phyloP scores from a whole-genome alignment of 2,888 invertebrate genomes.

The Panopea generosa region DNA sequence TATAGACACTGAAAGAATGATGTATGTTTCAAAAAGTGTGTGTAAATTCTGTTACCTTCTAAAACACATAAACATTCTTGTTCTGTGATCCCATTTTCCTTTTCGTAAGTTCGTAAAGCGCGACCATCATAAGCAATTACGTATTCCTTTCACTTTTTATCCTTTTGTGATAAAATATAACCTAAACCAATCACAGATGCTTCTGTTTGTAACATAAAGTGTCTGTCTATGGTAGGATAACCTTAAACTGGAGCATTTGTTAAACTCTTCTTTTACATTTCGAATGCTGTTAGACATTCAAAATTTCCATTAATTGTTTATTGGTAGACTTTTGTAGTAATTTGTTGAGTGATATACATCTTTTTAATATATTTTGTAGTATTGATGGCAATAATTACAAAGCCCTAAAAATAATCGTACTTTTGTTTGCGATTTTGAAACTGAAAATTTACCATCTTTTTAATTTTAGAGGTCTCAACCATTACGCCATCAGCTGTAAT shows the following conservation, averaged over 20 bases:
- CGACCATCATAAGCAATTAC: constrained; percentile 37
- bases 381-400: constrained; percentile 3
- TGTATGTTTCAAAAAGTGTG: constrained; percentile 31
- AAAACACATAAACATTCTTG: constrained; percentile 36
- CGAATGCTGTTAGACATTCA: constrained; percentile 11
- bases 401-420: constrained; percentile 1
- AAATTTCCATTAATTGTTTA: not conserved
- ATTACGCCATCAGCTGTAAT: constrained; percentile 17
- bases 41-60: constrained; percentile 32
- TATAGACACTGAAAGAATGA: constrained; percentile 26
- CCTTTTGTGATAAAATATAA: too few relatives aligned
- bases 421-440: constrained; percentile 9
- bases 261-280: not conserved
- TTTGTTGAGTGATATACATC: constrained; percentile 1
- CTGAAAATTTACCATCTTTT: constrained; percentile 15
- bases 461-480: not conserved
- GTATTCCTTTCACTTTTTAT: too few relatives aligned
- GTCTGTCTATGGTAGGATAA: not conserved
- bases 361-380: constrained; percentile 4
- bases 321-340: constrained; percentile 2
- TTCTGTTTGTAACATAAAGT: not conserved
- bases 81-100: constrained; percentile 28
- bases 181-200: too few relatives aligned
- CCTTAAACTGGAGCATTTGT: not conserved
- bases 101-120: constrained; percentile 17